Percentiles rank a stretch among this genome's conserved stretches.
phyloP scores from a whole-genome alignment of 2,888 invertebrate species.

The Metopia argyrocephala region DNA sequence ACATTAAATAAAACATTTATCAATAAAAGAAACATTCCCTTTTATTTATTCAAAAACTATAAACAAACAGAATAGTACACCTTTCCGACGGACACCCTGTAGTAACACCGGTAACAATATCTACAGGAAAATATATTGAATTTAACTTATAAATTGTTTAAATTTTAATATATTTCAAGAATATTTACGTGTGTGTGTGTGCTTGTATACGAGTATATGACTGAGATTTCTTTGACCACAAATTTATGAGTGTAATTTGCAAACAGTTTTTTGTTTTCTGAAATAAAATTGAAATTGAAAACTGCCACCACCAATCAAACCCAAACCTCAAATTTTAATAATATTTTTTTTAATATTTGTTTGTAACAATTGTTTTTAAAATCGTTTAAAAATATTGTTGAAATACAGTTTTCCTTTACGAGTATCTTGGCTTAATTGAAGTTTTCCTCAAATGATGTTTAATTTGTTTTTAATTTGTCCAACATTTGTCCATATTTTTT shows the following conservation, averaged over 20 bases:
- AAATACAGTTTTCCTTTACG: background rate
- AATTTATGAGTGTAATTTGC: slow-evolving; percentile 53
- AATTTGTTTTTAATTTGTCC: slow-evolving; percentile 61
- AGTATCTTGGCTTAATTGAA: slow-evolving; percentile 35
- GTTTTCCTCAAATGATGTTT: slow-evolving; percentile 52
- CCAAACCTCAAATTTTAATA: slow-evolving; percentile 44
- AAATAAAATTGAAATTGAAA: slow-evolving; percentile 53
- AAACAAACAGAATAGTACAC: too few relatives aligned
- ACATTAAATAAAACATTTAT: too few relatives aligned
- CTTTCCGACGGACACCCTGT: too few relatives aligned
- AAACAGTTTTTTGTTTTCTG: slow-evolving; percentile 30
- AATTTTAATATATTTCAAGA: slow-evolving; percentile 58
- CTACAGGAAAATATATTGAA: slow-evolving; percentile 29
- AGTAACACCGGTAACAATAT: background rate
- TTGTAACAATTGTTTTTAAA: slow-evolving; percentile 25
- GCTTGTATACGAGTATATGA: background rate
- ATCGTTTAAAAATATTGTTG: slow-evolving; percentile 9
- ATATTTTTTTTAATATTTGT: slow-evolving; percentile 11
- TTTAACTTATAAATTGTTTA: slow-evolving; percentile 54
- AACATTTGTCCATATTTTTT: slow-evolving; percentile 45
- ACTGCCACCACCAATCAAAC: slow-evolving; percentile 41
- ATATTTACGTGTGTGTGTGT: slow-evolving; percentile 8
- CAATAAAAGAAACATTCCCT: too few relatives aligned
- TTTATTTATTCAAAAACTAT: too few relatives aligned
- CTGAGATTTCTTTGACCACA: background rate